Percentiles rank a stretch among this genome's conserved stretches.
Evolutionary conservation across 2,888 invertebrate genomes (phyloP).

Genomic region (Tortrix viridana): DNA sequence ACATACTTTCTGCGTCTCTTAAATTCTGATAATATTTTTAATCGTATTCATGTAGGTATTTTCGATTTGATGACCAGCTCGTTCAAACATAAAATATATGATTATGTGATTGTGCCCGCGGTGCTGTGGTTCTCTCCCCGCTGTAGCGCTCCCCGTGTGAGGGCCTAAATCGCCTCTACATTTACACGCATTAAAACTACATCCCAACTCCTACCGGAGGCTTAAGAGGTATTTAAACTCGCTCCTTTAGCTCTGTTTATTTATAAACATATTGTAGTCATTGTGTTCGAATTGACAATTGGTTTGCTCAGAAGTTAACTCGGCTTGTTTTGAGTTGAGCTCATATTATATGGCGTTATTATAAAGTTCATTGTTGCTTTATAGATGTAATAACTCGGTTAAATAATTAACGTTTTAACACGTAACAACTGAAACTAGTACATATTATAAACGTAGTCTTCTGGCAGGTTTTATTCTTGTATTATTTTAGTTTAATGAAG

Average conservation of each 20-base stretch:
- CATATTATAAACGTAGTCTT: no score
- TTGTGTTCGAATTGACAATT: conserved; percentile 12
- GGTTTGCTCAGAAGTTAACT: neutral
- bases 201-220: conserved; percentile 32
- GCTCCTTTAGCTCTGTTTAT: conserved; percentile 15
- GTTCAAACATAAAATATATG: no score
- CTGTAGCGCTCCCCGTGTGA: conserved; percentile 23
- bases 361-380: neutral
- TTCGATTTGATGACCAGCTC: no score
- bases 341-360: neutral
- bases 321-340: neutral
- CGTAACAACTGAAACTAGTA: no score
- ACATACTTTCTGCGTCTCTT: no score
- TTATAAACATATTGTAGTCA: conserved; percentile 20
- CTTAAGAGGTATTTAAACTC: conserved; percentile 34
- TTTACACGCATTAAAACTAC: conserved; percentile 40
- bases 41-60: no score
- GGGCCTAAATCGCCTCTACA: conserved; percentile 38
- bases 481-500: no score
- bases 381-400: no score
- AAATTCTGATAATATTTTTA: no score
- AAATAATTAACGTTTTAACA: no score
- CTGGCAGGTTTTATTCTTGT: no score
- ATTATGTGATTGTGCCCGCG: conserved; percentile 3
- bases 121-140: conserved; percentile 10